These are phyloP conservation scores for Drosophila bocki DNA, from an alignment of 1,140 invertebrate genomes.

Conservation along the genomic window DNA sequence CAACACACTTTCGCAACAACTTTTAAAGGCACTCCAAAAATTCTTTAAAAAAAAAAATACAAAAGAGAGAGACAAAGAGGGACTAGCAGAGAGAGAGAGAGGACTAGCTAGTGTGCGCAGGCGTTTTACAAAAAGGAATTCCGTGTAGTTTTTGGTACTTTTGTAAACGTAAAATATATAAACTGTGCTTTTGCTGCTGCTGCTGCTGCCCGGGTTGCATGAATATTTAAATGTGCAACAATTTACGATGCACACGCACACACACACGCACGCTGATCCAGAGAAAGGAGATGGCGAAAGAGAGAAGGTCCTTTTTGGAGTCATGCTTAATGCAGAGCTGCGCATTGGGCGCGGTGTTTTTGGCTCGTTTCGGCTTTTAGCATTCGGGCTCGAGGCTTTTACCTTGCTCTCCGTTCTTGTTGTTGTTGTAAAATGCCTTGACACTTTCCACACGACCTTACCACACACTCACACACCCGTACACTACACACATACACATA, in stretches of 20 bases:
- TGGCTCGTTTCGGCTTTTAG: conserved; percentile 50
- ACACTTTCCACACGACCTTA: conserved; percentile 80
- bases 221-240: conserved; percentile 72
- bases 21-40: conserved; percentile 62
- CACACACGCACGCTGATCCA: conserved; percentile 5
- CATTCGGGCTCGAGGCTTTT: conserved; percentile 61
- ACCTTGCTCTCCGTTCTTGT: conserved; percentile 72
- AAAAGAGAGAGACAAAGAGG: conserved; percentile 4
- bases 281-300: conserved; percentile 2
- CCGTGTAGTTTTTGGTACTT: conserved; percentile 45
- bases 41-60: conserved; percentile 37
- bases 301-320: conserved; percentile 38
- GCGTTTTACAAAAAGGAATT: conserved; percentile 47
- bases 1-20: conserved; percentile 51
- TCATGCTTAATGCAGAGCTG: conserved; percentile 77
- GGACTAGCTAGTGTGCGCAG: conserved; percentile 43
- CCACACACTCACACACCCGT: conserved; percentile 54
- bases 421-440: conserved; percentile 79
- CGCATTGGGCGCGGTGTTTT: conserved; percentile 78
- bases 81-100: conserved; percentile 11
- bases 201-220: conserved; percentile 40
- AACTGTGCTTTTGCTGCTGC: conserved; percentile 46
- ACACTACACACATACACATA: conserved; percentile 11
- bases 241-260: conserved; percentile 68
- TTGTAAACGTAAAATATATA: conserved; percentile 62